A percentile compares a stretch with the other conserved stretches of the same genome.
These are phyloP conservation scores for Petrocephalus sullivani DNA, from an alignment of 2,797 vertebrate genomes.

Conservation along the genomic window DNA sequence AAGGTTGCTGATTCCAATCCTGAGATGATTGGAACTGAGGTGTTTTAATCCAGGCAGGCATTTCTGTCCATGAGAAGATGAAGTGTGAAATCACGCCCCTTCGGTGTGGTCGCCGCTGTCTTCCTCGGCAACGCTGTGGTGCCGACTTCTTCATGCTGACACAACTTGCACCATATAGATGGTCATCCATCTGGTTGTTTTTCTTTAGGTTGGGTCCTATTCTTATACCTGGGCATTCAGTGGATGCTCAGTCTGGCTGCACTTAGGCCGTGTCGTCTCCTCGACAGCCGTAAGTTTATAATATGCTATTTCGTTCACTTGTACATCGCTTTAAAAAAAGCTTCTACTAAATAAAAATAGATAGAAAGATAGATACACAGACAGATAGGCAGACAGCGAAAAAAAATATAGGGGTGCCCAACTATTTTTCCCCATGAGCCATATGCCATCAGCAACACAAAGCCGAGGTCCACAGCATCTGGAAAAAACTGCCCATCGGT, in stretches of 20 bases:
- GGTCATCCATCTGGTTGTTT: background rate
- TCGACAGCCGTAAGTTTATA: background rate
- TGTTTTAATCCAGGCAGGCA: background rate
- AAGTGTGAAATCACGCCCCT: background rate
- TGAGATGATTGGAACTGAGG: background rate
- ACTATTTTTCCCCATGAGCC: background rate
- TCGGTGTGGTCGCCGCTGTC: background rate
- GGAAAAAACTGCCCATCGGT: background rate
- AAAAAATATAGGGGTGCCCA: background rate
- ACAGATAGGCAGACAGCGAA: background rate
- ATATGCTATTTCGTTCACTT: background rate
- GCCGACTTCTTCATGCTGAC: background rate
- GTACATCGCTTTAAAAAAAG: background rate
- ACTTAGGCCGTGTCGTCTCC: background rate
- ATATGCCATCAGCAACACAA: background rate
- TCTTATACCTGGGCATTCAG: background rate
- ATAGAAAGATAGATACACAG: background rate
- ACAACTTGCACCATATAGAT: background rate
- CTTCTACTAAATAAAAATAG: background rate
- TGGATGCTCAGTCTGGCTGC: background rate
- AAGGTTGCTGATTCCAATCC: background rate
- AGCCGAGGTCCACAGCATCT: background rate
- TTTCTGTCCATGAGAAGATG: background rate
- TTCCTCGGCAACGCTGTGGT: background rate
- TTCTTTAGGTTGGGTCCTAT: background rate